Conservation (phyloP, 2,888 invertebrate genomes). For the Aquatica leii region DNA sequence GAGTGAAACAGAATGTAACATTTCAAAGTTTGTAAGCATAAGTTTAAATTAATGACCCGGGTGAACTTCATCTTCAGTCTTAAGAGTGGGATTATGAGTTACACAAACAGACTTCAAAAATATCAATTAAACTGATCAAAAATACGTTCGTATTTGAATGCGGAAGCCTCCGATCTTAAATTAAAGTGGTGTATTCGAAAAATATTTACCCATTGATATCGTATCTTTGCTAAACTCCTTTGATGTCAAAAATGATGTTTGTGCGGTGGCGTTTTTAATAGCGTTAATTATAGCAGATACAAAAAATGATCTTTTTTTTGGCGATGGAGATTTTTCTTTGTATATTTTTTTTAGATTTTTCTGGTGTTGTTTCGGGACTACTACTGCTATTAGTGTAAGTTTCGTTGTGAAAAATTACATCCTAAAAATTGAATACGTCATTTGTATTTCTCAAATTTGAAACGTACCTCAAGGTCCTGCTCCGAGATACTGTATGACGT, state of each 20-base stretch:
- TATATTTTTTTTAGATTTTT: slow-evolving; percentile 55
- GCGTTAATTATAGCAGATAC: slow-evolving; percentile 78
- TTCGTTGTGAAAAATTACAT: slow-evolving; percentile 82
- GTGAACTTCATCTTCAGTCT: too few species aligned
- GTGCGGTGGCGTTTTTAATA: slow-evolving; percentile 67
- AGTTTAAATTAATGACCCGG: too few species aligned
- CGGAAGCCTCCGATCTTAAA: too few species aligned
- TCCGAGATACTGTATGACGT: slow-evolving; percentile 78
- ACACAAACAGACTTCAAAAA: too few species aligned
- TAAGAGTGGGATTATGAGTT: too few species aligned
- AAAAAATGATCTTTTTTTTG: slow-evolving; percentile 71
- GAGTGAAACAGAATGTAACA: too few species aligned
- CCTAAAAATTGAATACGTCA: slow-evolving; percentile 58
- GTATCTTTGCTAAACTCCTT: slow-evolving; percentile 54
- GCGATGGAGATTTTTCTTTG: slow-evolving; percentile 62
- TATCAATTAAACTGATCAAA: too few species aligned
- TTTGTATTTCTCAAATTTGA: not conserved
- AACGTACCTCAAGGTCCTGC: slow-evolving; percentile 73
- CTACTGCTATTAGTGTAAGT: slow-evolving; percentile 77
- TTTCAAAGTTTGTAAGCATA: too few species aligned
- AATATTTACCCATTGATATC: slow-evolving; percentile 49
- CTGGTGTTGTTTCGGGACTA: slow-evolving; percentile 73
- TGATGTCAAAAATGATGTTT: slow-evolving; percentile 48
- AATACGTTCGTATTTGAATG: too few species aligned
- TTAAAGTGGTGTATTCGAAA: not conserved